Evolutionary conservation across 2,113 vertebrate species (phyloP).

Genomic region (Pedionomus torquatus): DNA sequence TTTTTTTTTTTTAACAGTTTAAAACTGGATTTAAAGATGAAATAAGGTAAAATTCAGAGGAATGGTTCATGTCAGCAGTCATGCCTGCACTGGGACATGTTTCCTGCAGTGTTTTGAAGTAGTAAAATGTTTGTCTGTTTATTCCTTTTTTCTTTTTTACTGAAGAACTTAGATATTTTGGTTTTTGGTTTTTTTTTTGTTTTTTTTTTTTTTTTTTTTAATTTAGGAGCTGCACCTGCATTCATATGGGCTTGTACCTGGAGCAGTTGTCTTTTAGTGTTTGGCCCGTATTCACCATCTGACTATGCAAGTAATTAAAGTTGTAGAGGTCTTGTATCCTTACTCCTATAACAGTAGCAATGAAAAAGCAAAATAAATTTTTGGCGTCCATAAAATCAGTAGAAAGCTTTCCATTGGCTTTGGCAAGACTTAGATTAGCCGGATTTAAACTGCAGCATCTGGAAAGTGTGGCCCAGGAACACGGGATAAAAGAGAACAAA

Average conservation of each 20-base stretch:
- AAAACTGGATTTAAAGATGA: neutral
- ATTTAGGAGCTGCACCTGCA: neutral
- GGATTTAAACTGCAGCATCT: neutral
- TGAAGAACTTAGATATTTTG: neutral
- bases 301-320: neutral
- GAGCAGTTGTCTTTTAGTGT: neutral
- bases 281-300: neutral
- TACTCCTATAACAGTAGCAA: neutral
- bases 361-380: neutral
- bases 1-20: neutral
- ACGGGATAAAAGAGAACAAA: neutral
- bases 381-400: neutral
- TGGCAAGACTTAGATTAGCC: neutral
- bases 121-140: neutral
- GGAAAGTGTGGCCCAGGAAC: neutral
- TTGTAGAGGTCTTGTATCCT: neutral
- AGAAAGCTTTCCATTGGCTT: neutral
- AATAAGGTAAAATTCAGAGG: neutral
- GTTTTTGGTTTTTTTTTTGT: too few species aligned
- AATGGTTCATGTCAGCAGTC: neutral
- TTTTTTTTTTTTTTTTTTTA: neutral
- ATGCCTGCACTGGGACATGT: neutral
- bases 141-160: neutral
- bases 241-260: neutral
- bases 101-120: neutral